phyloP scores from a whole-genome alignment of 2,888 invertebrate genomes.

The Eristalis arbustorum region DNA sequence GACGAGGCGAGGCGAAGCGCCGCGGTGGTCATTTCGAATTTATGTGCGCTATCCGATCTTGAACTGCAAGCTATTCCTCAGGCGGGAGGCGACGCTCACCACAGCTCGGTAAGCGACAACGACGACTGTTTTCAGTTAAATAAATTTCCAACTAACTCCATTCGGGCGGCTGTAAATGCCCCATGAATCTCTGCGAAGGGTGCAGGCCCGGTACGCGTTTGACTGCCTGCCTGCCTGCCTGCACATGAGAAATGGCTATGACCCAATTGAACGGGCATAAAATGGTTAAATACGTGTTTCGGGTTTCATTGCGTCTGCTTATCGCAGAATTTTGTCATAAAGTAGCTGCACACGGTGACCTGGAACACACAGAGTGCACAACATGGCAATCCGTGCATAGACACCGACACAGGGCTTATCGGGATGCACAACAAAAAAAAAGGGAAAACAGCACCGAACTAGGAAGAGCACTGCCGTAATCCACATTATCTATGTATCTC shows the following conservation, averaged over 20 bases:
- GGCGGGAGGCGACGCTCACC: neutral
- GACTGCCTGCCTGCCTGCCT: neutral
- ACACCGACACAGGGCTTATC: neutral
- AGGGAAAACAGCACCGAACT: neutral
- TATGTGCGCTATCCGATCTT: neutral
- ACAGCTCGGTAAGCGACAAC: neutral
- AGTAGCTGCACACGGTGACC: slow-evolving; percentile 10
- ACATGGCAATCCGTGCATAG: neutral
- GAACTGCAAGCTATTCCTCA: neutral
- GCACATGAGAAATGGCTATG: slow-evolving; percentile 26
- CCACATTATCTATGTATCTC: neutral
- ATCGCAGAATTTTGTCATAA: slow-evolving; percentile 40
- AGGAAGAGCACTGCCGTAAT: neutral
- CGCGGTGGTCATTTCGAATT: neutral
- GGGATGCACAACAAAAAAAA: neutral
- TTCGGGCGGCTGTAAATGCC: neutral
- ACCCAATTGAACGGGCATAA: slow-evolving; percentile 14
- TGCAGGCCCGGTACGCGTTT: neutral
- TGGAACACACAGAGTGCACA: neutral
- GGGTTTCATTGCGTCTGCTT: slow-evolving; percentile 40
- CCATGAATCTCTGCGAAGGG: neutral
- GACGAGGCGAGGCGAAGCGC: neutral
- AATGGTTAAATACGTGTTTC: slow-evolving; percentile 30
- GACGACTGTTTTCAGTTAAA: neutral
- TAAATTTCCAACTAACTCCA: neutral